These are phyloP conservation scores for Ophiothrix spiculata DNA, from an alignment of 35 echinoderm and acorn worm species.

Conservation along the genomic window DNA sequence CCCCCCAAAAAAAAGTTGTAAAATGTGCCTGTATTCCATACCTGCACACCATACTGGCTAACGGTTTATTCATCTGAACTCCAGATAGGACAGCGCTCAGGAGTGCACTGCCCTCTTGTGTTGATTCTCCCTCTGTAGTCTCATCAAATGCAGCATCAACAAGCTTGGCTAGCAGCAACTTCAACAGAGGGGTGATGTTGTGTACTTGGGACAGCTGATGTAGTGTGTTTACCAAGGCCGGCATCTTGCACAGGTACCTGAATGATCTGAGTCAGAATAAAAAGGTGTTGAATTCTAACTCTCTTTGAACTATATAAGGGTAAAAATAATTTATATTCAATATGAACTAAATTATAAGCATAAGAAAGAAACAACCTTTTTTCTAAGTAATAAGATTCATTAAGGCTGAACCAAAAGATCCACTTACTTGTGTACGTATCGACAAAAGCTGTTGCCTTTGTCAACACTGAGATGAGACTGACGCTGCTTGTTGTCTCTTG, in stretches of 20 bases:
- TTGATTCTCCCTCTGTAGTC: not conserved
- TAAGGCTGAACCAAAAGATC: not conserved
- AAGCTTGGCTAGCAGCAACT: slow-evolving; percentile 38
- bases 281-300: slow-evolving; percentile 10
- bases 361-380: not conserved
- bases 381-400: not conserved
- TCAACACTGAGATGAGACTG: no score
- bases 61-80: not conserved
- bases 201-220: slow-evolving; percentile 44
- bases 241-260: slow-evolving; percentile 45
- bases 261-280: no score
- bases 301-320: no score
- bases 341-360: no score
- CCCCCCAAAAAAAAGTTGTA: no score
- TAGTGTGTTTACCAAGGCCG: slow-evolving; percentile 35
- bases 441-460: no score
- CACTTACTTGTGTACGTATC: no score
- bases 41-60: not conserved
- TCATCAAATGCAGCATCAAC: slow-evolving; percentile 21
- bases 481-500: no score
- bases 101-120: not conserved
- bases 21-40: no score
- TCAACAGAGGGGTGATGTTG: slow-evolving; percentile 66
- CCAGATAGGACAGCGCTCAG: not conserved
- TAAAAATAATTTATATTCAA: no score